These are phyloP conservation scores for Calliphora vicina DNA, from an alignment of 1,140 invertebrate genomes.

Conservation along the genomic window DNA sequence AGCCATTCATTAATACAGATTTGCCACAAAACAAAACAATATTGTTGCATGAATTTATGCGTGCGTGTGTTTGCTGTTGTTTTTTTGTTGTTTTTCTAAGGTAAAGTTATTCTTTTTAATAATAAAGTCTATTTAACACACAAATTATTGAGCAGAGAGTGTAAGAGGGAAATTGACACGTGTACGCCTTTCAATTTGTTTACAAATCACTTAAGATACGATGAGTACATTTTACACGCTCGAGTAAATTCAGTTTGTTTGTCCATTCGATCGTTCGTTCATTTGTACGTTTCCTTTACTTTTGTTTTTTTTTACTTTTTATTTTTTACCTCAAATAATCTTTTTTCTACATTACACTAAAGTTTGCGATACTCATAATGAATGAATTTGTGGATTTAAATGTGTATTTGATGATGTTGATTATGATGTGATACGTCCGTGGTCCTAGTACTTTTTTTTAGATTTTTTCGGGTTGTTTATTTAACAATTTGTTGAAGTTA, in stretches of 20 bases:
- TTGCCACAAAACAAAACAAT: neutral
- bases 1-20: neutral
- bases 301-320: neutral
- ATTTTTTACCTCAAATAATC: constrained; percentile 1
- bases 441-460: neutral
- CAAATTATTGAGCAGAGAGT: no score
- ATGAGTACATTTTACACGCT: neutral
- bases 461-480: neutral
- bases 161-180: constrained; percentile 1
- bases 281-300: neutral
- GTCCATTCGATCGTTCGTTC: neutral
- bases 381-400: neutral
- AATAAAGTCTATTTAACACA: neutral
- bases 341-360: neutral
- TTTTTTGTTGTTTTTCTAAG: neutral
- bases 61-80: neutral
- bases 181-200: constrained; percentile 33
- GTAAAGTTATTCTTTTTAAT: constrained; percentile 30
- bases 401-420: neutral
- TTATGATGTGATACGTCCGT: neutral
- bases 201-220: constrained; percentile 28
- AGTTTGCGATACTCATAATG: neutral
- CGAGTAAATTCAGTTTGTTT: neutral
- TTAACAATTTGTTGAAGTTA: no score
- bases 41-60: neutral